Evolutionary conservation across 2,888 invertebrate genomes (phyloP), one percentile per base, ranked within the genome.

Genomic region (Phalera bucephala): DNA sequence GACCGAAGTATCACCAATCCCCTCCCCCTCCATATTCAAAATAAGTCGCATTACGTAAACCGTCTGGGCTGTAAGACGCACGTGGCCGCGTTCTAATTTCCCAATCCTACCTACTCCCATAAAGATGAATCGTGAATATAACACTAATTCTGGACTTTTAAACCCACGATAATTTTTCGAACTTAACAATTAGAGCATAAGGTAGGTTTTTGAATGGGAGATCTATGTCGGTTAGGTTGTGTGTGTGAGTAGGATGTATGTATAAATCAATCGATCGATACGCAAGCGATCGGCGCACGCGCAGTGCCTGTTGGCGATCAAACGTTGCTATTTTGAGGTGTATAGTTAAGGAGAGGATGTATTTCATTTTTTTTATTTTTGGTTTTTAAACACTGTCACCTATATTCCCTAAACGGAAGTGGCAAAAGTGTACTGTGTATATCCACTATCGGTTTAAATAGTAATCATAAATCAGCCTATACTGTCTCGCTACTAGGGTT

Each of bases 241-340:
- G 5, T 39, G 44, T 26, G 55, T 14, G 33, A 54, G 41, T 40
- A 62, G 50, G 65, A 60, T 57, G 63, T 72, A 68, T 63, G 66
- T 71, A 72, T 85, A 85, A 85, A 85, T 85, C 85, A 84, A 85
- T 85, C 82, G 80, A 85, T 84, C 73, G 80, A 72, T 72, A 67
- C 62, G 58, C 56, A 53, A 52, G 52, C 61, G 72, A 80, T 80
- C 74, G 74, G 60, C 73, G 73, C 68, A 69, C 67, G 77, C 81
- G 77, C 75, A 65, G 52, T 59, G 80, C 72, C 75, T 82, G 80
- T 54, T 72, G 67, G 67, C 72, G 77, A 82, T 82, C 83, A 84
- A 78, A 73, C 64, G 62, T 30, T 47, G 59, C 64, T 84, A 84
- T 84, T 84, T 82, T 52, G 58, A 65, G 73, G 62, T 50, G 45